These are phyloP conservation scores for Melanostoma mellinum DNA, from an alignment of 2,888 invertebrate genomes.

Conservation along the genomic window DNA sequence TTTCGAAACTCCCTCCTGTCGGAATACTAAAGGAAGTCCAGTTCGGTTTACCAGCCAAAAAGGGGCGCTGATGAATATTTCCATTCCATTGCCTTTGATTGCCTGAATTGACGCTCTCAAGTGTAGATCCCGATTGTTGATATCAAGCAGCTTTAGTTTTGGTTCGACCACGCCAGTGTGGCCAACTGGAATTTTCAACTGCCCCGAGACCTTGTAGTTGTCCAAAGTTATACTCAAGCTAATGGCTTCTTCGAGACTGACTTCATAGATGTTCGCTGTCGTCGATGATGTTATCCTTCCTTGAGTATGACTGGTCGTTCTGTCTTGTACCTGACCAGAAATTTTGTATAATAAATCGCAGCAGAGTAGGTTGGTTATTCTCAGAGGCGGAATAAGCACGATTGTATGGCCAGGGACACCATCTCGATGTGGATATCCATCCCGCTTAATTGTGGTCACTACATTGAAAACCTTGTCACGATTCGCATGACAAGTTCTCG, in stretches of 20 bases:
- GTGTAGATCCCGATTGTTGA: conserved; percentile 87
- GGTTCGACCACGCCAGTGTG: conserved; percentile 84
- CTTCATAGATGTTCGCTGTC: conserved; percentile 84
- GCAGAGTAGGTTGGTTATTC: conserved; percentile 94
- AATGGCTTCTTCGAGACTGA: conserved; percentile 83
- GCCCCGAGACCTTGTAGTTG: conserved; percentile 89
- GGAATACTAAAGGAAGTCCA: conserved; percentile 96
- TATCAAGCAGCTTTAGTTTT: conserved; percentile 89
- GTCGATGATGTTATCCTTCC: conserved; percentile 83
- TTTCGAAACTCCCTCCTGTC: conserved; percentile 91
- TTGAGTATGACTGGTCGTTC: conserved; percentile 74
- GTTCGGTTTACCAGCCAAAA: conserved; percentile 98
- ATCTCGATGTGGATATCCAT: conserved; percentile 89
- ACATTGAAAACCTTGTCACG: conserved; percentile 78
- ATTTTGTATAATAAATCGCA: conserved; percentile 88
- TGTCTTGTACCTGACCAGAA: conserved; percentile 77
- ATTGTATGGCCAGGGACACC: conserved; percentile 92
- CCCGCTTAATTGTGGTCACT: conserved; percentile 84
- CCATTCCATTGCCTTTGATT: conserved; percentile 85
- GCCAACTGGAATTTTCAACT: conserved; percentile 83
- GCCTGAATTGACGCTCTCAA: conserved; percentile 87
- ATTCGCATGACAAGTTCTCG: conserved; percentile 77
- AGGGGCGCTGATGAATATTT: conserved; percentile 90
- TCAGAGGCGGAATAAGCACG: conserved; percentile 91
- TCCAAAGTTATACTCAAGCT: conserved; percentile 91